Evolutionary conservation across 2,888 invertebrate genomes (phyloP).

Genomic region (Teleogryllus oceanicus): DNA sequence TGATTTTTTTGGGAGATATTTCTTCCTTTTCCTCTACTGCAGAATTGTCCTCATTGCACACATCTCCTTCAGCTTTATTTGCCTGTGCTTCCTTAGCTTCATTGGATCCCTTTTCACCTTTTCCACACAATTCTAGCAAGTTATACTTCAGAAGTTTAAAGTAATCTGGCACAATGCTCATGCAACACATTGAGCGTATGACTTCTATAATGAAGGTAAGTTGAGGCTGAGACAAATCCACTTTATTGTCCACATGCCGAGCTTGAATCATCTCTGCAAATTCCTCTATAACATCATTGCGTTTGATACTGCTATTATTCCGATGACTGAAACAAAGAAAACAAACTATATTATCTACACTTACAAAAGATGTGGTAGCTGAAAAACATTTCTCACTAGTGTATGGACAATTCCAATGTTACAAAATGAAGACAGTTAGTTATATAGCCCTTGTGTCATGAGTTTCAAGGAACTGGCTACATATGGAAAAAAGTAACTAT

Average conservation of each 20-base stretch:
- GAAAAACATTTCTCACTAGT: too few species aligned
- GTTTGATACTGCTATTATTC: slow-evolving; percentile 68
- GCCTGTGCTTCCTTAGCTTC: background rate
- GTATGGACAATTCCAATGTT: too few species aligned
- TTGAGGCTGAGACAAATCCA: slow-evolving; percentile 70
- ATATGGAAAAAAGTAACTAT: too few species aligned
- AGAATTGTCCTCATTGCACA: slow-evolving; percentile 42
- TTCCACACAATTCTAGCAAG: slow-evolving; percentile 58
- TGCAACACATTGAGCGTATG: slow-evolving; percentile 71
- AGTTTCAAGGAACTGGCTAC: too few species aligned
- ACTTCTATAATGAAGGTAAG: slow-evolving; percentile 79
- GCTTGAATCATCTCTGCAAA: slow-evolving; percentile 68
- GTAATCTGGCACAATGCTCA: slow-evolving; percentile 78
- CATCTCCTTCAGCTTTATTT: slow-evolving; percentile 49
- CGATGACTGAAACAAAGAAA: slow-evolving; percentile 54
- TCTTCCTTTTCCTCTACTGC: background rate
- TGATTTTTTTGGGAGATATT: background rate
- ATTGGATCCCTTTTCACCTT: background rate
- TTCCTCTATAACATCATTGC: slow-evolving; percentile 68
- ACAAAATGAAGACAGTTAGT: too few species aligned
- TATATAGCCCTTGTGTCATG: too few species aligned
- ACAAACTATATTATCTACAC: background rate
- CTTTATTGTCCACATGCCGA: slow-evolving; percentile 69
- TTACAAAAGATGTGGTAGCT: too few species aligned
- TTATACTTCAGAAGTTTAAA: slow-evolving; percentile 79